Evolutionary conservation across 2,113 vertebrate genomes (phyloP), one percentile per base, ranked within the genome.

Genomic region (Ageneiosus marmoratus): DNA sequence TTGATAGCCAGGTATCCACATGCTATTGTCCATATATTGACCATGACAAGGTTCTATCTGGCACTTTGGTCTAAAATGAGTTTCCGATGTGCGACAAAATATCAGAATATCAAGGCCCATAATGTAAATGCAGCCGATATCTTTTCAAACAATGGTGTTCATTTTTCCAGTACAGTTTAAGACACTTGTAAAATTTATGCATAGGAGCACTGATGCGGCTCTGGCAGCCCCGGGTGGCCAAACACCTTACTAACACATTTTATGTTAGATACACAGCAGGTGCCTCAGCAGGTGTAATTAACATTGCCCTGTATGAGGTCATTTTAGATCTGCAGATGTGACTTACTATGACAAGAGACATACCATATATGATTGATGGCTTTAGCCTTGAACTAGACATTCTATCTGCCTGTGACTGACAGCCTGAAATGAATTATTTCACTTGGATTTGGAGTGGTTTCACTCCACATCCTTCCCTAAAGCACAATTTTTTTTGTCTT

Each of bases 341-440:
- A 24, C 74, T 82, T n/a, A 63, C 29, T 51, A 77, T 83, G 48
- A 83, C 20, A 80, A 62, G 62, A 50, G 79, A 83, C 34, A 73
- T 69, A 70, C 58, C 22, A 1, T 34, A 62, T 58, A 56, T 88
- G 85, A 84, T 85, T 88, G 86, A 89, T 90, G 80, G 67, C 65
- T 79, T 83, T 80, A 50, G 77, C 12, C 65, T 78, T 88, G 70
- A 86, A 84, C 84, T 79, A 83, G 83, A 84, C 84, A 73, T 83
- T 62, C 70, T 67, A 56, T 76, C 77, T 87, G 67, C 77, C 63
- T 75, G 84, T 91, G 92, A 93, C 62, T 92, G 92, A 91, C 90
- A 90, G 90, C 56, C 87, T 86, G 37, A 91, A 92, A 93, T 91
- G 84, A 89, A 91, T 90, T 91, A 87, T 89, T 91, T 90, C 85